A percentile compares a stretch with the other conserved stretches of the same genome.
phyloP scores from a whole-genome alignment of 2,888 invertebrate species.

The Hydrotaea diabolus region DNA sequence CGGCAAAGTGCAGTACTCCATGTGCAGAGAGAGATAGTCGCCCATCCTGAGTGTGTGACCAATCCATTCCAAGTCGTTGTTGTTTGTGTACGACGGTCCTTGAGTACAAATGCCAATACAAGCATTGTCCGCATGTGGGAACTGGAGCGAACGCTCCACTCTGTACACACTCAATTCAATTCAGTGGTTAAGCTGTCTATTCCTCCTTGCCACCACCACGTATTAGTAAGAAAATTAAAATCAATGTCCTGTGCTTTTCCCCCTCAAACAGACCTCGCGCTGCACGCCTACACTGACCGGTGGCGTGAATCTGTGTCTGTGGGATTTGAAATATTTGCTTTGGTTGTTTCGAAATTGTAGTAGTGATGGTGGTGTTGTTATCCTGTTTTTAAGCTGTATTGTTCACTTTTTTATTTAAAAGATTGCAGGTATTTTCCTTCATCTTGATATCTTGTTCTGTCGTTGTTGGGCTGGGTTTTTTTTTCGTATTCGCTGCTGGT shows the following conservation, averaged over 20 bases:
- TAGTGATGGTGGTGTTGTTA: background rate
- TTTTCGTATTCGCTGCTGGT: background rate
- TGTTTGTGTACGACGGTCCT: constrained; percentile 22
- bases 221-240: constrained; percentile 60
- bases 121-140: constrained; percentile 46
- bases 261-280: background rate
- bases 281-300: background rate
- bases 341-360: constrained; percentile 1
- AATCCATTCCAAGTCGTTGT: constrained; percentile 20
- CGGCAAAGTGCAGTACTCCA: constrained; percentile 1
- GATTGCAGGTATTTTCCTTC: constrained; percentile 38
- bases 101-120: constrained; percentile 36
- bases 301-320: background rate
- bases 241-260: constrained; percentile 49
- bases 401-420: constrained; percentile 27
- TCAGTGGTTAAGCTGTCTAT: constrained; percentile 23
- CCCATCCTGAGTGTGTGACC: background rate
- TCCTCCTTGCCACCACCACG: constrained; percentile 42
- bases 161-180: background rate
- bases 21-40: background rate
- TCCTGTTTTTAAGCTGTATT: constrained; percentile 19
- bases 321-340: constrained; percentile 4
- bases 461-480: background rate
- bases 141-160: constrained; percentile 25
- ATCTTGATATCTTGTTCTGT: background rate